Conservation (phyloP, 2,888 invertebrate genomes). For the Octonoba sinensis region DNA sequence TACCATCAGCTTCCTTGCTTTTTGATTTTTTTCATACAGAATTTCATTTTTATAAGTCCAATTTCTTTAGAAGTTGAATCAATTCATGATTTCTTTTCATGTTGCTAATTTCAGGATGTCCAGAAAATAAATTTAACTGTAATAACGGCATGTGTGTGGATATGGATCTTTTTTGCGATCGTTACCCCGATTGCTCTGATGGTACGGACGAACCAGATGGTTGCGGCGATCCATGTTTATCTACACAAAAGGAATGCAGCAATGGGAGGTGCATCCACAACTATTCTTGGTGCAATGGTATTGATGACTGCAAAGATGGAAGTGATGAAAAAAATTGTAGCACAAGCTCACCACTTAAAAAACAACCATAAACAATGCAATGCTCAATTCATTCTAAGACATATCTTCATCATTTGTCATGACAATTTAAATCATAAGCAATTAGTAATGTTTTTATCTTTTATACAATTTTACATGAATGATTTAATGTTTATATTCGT, state of each 20-base stretch:
- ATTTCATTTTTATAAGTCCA: too few relatives aligned
- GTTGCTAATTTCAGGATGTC: slow-evolving; percentile 73
- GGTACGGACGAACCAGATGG: slow-evolving; percentile 79
- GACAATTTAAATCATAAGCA: too few relatives aligned
- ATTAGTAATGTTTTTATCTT: too few relatives aligned
- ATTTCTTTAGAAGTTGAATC: too few relatives aligned
- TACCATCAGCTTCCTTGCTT: too few relatives aligned
- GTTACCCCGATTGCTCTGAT: slow-evolving; percentile 78
- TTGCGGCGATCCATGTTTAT: slow-evolving; percentile 70
- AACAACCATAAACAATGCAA: neutral
- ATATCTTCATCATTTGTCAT: too few relatives aligned
- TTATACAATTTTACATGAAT: too few relatives aligned
- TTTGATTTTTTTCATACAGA: too few relatives aligned
- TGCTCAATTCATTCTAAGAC: too few relatives aligned
- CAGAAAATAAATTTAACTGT: slow-evolving; percentile 76
- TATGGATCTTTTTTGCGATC: slow-evolving; percentile 77
- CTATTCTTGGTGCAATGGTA: slow-evolving; percentile 67
- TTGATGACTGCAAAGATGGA: slow-evolving; percentile 68
- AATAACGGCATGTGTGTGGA: slow-evolving; percentile 78
- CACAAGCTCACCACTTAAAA: neutral
- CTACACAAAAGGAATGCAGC: slow-evolving; percentile 66
- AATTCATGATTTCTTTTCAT: neutral
- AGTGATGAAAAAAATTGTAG: slow-evolving; percentile 67
- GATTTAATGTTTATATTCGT: too few relatives aligned
- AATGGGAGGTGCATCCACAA: slow-evolving; percentile 69